These are phyloP conservation scores for Drosophila peninsularis DNA, from an alignment of 2,888 invertebrate species.

Conservation along the genomic window DNA sequence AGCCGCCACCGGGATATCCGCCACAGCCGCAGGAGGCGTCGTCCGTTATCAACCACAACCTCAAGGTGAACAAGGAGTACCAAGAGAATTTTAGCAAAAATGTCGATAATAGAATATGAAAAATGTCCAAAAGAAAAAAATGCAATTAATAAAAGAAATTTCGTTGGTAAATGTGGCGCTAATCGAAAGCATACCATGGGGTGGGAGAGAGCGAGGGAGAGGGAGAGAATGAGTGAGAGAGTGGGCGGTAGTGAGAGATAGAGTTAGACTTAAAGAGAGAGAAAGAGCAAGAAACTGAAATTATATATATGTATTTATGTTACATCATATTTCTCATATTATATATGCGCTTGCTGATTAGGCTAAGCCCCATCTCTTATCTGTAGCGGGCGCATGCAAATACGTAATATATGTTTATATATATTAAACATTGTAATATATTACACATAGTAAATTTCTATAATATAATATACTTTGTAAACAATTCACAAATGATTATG, in stretches of 20 bases:
- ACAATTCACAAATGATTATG: neutral
- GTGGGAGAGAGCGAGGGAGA: neutral
- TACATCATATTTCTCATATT: neutral
- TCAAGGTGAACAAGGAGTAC: conserved; percentile 74
- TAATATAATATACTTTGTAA: neutral
- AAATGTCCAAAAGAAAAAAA: neutral
- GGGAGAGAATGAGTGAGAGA: no score
- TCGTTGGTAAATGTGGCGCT: neutral
- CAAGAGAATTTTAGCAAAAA: conserved; percentile 49
- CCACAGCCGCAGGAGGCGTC: conserved; percentile 30
- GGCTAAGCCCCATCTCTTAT: neutral
- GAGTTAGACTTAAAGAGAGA: neutral
- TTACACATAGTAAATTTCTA: neutral
- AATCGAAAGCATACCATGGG: neutral
- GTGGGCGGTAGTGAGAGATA: no score
- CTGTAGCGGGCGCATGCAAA: neutral
- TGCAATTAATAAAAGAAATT: conserved; percentile 7
- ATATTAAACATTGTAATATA: neutral
- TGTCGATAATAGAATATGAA: conserved; percentile 9
- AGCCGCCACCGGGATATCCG: conserved; percentile 12
- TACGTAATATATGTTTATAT: neutral
- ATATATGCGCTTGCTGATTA: neutral
- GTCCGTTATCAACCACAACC: conserved; percentile 61
- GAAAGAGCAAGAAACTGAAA: neutral
- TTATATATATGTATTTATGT: neutral